Conservation (phyloP, 2,797 vertebrate species). For the Megalops cyprinoides region DNA sequence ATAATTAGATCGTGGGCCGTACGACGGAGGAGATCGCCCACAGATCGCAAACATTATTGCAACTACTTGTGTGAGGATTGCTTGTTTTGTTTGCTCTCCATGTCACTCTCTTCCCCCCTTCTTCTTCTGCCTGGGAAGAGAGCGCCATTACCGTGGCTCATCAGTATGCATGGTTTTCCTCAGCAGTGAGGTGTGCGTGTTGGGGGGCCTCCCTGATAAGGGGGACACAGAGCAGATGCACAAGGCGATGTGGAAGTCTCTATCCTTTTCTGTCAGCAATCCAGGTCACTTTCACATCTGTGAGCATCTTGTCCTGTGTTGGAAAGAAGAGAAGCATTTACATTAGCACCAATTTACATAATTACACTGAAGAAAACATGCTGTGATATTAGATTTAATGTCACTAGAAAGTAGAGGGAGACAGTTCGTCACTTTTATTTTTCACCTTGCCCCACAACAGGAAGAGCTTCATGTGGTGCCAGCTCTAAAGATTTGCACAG, state of each 20-base stretch:
- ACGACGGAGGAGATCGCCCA: conserved; percentile 6
- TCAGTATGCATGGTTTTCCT: conserved; percentile 29
- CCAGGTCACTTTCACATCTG: background rate
- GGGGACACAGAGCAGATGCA: background rate
- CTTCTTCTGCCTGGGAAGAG: conserved; percentile 21
- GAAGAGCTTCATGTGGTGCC: conserved; percentile 29
- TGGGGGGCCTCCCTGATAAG: conserved; percentile 12
- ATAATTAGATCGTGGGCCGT: background rate
- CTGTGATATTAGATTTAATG: background rate
- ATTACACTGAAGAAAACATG: too few relatives aligned
- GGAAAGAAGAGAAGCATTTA: background rate
- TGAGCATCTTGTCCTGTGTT: too few relatives aligned
- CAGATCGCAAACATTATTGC: conserved; percentile 12
- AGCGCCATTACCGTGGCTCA: conserved; percentile 17
- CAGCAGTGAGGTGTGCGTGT: background rate
- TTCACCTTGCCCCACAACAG: conserved; percentile 2
- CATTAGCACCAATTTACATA: too few relatives aligned
- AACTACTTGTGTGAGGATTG: conserved; percentile 27
- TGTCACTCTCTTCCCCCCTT: conserved; percentile 1
- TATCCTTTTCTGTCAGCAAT: background rate
- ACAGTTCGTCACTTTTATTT: conserved; percentile 4
- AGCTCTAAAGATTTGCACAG: conserved; percentile 58
- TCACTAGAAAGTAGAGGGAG: background rate
- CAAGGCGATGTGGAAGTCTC: background rate
- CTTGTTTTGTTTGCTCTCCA: conserved; percentile 17